Base-by-base conservation (phyloP, 2,888 invertebrate species). In the Melanostoma mellinum region DNA sequence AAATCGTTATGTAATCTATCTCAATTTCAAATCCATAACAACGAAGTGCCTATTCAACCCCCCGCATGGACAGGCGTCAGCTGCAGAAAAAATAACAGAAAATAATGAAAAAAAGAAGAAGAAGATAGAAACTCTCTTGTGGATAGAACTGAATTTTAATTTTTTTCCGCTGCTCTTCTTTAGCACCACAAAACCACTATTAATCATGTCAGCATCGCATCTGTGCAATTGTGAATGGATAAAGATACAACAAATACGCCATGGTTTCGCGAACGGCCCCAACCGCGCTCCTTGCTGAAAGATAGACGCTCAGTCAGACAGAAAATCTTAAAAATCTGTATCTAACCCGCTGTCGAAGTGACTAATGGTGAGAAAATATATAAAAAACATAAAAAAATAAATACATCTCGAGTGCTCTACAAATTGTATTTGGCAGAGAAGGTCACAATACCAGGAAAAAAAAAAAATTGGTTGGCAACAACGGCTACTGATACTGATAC, bases 141-240 rank as follows among this genome's bases (percentile, higher is more conserved):
- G 50, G 48, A 71, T 75, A 75, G 67, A 81, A 75, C 46, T 60
- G 65, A 75, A 75, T 81, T 81, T 81, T 60, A 65, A 81, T 53
- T 60, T 36, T 55, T 72, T 55, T 32, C 30, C 55, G 20, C 36
- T 79, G 50, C 67, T 67, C 61, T 73, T 58, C 63, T 73, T 69
- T 77, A 73, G 69, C 69, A 82, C 77, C 81, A 63, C 81, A 77
- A 82, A 82, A 81, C 77, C 67, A 82, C 77, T 82, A 82, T 82
- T 82, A 82, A 82, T 82, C 82, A 82, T 82, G 82, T 82, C 82
- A 77, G 82, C 77, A 82, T 82, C 82, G 50, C 82, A 82, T 82
- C 82, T 82, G 82, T 77, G 77, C 73, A 82, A 50, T 63, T 61
- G 77, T 56, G 67, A 63, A 77, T 63, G 77, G 73, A 73, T 82